These are phyloP conservation scores for Telmatochromis sp. DNA, from an alignment of 2,113 vertebrate species.

Conservation along the genomic window DNA sequence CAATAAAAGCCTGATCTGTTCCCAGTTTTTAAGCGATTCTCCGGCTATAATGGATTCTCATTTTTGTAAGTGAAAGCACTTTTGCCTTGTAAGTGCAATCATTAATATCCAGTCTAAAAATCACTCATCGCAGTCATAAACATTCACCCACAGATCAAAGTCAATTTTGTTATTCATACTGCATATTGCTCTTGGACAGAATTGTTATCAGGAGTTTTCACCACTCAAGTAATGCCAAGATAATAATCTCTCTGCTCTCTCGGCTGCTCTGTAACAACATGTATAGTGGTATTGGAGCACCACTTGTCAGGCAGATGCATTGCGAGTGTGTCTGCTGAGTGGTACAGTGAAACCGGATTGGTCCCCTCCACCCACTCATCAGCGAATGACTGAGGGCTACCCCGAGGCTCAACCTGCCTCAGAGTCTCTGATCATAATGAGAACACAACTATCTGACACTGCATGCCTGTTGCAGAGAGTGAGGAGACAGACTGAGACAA, in stretches of 20 bases:
- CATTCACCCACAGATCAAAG: conserved; percentile 37
- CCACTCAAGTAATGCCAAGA: conserved; percentile 34
- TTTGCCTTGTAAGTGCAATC: conserved; percentile 24
- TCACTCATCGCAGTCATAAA: conserved; percentile 16
- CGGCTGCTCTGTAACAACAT: conserved; percentile 45
- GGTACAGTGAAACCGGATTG: conserved; percentile 17
- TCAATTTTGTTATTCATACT: conserved; percentile 5
- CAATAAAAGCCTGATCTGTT: neutral
- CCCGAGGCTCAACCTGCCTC: conserved; percentile 25
- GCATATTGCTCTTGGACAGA: conserved; percentile 19
- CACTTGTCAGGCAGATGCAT: conserved; percentile 25
- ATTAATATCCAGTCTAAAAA: conserved; percentile 32
- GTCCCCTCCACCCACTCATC: conserved; percentile 34
- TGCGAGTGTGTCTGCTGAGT: conserved; percentile 24
- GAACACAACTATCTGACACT: neutral
- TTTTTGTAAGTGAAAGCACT: conserved; percentile 2
- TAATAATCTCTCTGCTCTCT: conserved; percentile 38
- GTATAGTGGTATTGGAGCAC: conserved; percentile 25
- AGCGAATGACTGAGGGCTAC: conserved; percentile 21
- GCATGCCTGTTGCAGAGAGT: neutral
- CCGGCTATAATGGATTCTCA: neutral
- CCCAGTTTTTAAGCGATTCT: neutral
- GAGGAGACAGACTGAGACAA: neutral
- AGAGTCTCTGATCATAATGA: conserved; percentile 2
- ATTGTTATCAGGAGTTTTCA: conserved; percentile 44